phyloP scores from a whole-genome alignment of 2,113 vertebrate species.

The Chloroceryle aenea region DNA sequence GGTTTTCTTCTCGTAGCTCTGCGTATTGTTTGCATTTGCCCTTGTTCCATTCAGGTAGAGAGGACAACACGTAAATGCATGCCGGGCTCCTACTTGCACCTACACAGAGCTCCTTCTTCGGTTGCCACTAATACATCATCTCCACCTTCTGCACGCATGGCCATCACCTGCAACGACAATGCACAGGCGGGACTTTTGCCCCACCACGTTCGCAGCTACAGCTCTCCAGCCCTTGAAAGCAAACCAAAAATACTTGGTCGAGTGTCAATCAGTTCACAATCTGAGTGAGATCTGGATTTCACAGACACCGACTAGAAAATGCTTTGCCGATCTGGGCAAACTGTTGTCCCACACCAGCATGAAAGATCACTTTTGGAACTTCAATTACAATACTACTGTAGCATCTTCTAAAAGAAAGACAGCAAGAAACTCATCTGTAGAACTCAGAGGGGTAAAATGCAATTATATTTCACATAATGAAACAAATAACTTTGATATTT shows the following conservation, averaged over 20 bases:
- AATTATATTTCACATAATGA: not conserved
- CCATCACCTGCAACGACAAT: not conserved
- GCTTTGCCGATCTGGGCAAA: not conserved
- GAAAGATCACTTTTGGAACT: not conserved
- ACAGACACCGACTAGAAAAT: not conserved
- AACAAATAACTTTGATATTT: not conserved
- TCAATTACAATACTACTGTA: not conserved
- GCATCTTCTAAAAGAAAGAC: not conserved
- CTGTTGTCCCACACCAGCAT: not conserved
- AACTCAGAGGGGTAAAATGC: not conserved
- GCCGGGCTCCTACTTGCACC: too few relatives aligned
- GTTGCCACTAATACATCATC: not conserved
- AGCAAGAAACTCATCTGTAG: not conserved
- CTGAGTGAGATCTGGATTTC: not conserved
- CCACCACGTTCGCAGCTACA: not conserved
- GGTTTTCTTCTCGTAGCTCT: not conserved
- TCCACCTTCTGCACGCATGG: not conserved
- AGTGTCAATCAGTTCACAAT: not conserved
- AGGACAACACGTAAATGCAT: not conserved
- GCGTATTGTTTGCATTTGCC: not conserved
- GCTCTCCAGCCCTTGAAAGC: not conserved
- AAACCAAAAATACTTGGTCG: not conserved
- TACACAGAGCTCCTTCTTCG: not conserved
- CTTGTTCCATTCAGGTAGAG: too few relatives aligned
- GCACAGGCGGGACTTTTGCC: not conserved